Percentiles rank a stretch among this genome's conserved stretches.
Evolutionary conservation across 2,888 invertebrate species (phyloP).

Genomic region (Eremobia ochroleuca): DNA sequence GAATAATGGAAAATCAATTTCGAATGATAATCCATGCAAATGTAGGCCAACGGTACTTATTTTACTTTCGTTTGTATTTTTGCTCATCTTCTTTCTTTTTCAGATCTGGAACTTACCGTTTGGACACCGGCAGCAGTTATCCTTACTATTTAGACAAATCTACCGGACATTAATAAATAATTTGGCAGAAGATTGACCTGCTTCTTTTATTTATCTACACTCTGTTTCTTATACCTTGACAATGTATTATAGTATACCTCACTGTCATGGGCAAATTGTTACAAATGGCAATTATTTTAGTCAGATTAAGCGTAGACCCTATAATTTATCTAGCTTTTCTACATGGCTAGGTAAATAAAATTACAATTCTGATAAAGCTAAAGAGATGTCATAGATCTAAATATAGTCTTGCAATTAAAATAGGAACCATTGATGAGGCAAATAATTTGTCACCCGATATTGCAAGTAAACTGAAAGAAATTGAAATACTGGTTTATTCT

Average conservation of each 20-base stretch:
- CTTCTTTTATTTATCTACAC: background rate
- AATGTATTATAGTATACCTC: background rate
- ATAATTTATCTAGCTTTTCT: background rate
- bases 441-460: background rate
- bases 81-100: slow-evolving; percentile 39
- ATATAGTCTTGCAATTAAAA: background rate
- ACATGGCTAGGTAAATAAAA: background rate
- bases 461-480: background rate
- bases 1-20: background rate
- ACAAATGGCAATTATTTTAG: no score
- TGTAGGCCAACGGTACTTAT: background rate
- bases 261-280: no score
- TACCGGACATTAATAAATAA: slow-evolving; percentile 1
- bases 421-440: no score
- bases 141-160: slow-evolving; percentile 45
- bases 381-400: background rate
- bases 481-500: background rate
- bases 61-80: background rate
- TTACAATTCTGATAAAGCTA: background rate
- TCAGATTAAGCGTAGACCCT: background rate
- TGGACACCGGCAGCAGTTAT: slow-evolving; percentile 69
- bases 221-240: background rate
- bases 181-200: background rate
- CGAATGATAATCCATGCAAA: background rate
- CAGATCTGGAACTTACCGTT: slow-evolving; percentile 76